A percentile compares a stretch with the other conserved stretches of the same genome.
phyloP scores from a whole-genome alignment of 2,888 invertebrate genomes.

The Anticlea derivata region DNA sequence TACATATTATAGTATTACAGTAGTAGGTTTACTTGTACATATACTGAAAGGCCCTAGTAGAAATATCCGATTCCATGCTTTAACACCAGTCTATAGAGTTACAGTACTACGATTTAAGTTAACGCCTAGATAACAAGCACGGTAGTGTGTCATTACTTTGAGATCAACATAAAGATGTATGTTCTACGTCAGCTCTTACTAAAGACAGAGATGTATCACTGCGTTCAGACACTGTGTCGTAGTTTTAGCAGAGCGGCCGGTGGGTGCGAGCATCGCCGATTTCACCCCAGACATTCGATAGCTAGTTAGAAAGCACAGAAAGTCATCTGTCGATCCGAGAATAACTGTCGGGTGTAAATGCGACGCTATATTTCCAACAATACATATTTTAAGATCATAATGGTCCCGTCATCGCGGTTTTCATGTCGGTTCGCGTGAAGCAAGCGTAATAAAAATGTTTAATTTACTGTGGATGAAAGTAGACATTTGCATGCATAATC shows the following conservation, averaged over 20 bases:
- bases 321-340: slow-evolving; percentile 70
- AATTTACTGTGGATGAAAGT: background rate
- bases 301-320: slow-evolving; percentile 70
- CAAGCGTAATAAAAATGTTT: background rate
- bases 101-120: too few species aligned
- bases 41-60: too few species aligned
- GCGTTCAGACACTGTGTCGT: background rate
- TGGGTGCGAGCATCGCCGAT: slow-evolving; percentile 48
- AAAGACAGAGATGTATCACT: slow-evolving; percentile 1
- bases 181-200: too few species aligned
- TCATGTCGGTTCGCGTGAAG: background rate
- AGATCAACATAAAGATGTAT: too few species aligned
- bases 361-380: slow-evolving; percentile 41
- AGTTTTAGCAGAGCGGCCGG: slow-evolving; percentile 17
- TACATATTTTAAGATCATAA: slow-evolving; percentile 22
- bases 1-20: too few species aligned
- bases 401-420: slow-evolving; percentile 15
- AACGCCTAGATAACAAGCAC: too few species aligned
- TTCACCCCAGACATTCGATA: slow-evolving; percentile 73
- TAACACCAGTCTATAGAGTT: too few species aligned
- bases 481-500: too few species aligned
- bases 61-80: too few species aligned
- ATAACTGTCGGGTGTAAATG: slow-evolving; percentile 44
- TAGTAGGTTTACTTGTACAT: background rate
- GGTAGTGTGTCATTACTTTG: too few species aligned